A percentile compares a stretch with the other conserved stretches of the same genome.
Evolutionary conservation across 2,797 vertebrate species (phyloP).

Genomic region (Remorina albescens): DNA sequence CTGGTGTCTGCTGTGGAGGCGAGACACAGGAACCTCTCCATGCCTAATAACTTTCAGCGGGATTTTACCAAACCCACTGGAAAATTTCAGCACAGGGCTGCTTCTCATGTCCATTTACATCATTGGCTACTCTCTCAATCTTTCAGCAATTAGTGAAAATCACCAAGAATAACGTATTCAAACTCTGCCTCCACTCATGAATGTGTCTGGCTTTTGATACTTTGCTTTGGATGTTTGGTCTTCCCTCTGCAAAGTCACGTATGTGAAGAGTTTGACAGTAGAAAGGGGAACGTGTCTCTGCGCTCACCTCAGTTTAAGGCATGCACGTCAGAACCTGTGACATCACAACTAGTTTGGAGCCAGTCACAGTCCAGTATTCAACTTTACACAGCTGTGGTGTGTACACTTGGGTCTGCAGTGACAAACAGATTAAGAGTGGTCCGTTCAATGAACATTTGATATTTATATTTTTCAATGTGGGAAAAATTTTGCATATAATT

Average conservation of each 20-base stretch:
- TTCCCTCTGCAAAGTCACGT: not conserved
- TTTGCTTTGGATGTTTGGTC: not conserved
- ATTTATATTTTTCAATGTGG: not conserved
- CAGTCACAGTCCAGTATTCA: not conserved
- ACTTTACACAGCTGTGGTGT: not conserved
- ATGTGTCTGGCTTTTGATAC: not conserved
- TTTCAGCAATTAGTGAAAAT: not conserved
- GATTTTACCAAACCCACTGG: not conserved
- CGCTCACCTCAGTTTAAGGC: not conserved
- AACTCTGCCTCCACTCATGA: not conserved
- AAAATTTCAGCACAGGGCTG: not conserved
- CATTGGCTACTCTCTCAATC: conserved; percentile 6
- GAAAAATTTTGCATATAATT: not conserved
- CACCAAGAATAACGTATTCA: conserved; percentile 1
- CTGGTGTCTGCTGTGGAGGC: conserved; percentile 13
- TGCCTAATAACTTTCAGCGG: not conserved
- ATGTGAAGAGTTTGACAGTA: not conserved
- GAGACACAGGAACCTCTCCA: conserved; percentile 1
- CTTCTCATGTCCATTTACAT: conserved; percentile 5
- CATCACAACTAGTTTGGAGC: not conserved
- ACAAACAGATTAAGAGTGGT: not conserved
- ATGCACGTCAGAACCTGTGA: not conserved
- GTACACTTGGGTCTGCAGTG: not conserved
- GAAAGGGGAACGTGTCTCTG: not conserved
- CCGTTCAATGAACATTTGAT: not conserved